A percentile compares a stretch with the other conserved stretches of the same genome.
These are phyloP conservation scores for Rhizomys pruinosus DNA, from an alignment of 2,113 vertebrate genomes.

Conservation along the genomic window DNA sequence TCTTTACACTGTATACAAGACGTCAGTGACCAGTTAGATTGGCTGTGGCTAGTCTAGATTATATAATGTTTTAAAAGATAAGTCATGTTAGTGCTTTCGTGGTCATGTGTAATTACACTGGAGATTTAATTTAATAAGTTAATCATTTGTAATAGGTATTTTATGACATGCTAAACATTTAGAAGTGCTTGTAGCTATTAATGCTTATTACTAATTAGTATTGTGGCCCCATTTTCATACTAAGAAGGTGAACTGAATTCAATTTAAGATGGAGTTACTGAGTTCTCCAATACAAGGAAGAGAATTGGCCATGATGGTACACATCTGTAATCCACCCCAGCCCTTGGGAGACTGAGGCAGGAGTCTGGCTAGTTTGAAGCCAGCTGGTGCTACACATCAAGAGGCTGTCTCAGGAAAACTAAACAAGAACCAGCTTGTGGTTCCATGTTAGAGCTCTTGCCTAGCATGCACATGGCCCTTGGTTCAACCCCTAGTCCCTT, in stretches of 20 bases:
- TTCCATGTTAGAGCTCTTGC: neutral
- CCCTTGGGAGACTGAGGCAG: neutral
- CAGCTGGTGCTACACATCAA: neutral
- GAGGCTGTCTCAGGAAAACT: neutral
- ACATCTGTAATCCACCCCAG: neutral
- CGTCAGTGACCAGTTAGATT: neutral
- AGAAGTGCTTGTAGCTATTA: neutral
- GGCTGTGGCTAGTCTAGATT: constrained; percentile 10
- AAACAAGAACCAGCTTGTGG: neutral
- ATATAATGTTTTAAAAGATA: constrained; percentile 7
- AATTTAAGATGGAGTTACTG: neutral
- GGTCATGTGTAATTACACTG: constrained; percentile 4
- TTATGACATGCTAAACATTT: constrained; percentile 42
- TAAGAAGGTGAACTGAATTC: neutral
- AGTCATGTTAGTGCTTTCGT: constrained; percentile 39
- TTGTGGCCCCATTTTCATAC: neutral
- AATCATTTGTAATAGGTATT: constrained; percentile 29
- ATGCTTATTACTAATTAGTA: neutral
- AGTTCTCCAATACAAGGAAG: neutral
- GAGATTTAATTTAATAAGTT: constrained; percentile 48
- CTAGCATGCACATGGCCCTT: neutral
- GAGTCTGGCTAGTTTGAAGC: neutral
- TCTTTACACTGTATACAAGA: neutral
- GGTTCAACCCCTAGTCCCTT: neutral
- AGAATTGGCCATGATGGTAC: neutral